phyloP scores from a whole-genome alignment of 2,888 invertebrate species.

The Exocentrus adspersus region DNA sequence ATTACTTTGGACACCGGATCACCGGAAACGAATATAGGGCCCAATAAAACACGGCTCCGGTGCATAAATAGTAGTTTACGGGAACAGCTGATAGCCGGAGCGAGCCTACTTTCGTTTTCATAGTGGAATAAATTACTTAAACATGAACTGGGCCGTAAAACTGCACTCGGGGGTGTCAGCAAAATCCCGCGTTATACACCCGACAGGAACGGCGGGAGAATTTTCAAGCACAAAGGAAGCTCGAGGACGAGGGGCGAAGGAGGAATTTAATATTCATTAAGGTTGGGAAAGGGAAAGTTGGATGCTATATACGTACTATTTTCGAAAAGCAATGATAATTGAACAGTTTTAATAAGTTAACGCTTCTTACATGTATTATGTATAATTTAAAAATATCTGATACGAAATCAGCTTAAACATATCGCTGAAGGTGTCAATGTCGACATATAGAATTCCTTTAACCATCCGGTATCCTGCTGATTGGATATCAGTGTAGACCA shows the following conservation, averaged over 20 bases:
- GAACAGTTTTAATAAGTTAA: too few species aligned
- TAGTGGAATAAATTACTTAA: conserved; percentile 62
- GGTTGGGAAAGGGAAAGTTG: conserved; percentile 57
- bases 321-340: too few species aligned
- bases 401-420: neutral
- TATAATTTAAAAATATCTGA: neutral
- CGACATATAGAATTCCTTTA: neutral
- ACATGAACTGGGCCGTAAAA: conserved; percentile 62
- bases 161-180: conserved; percentile 59
- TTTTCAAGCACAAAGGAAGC: conserved; percentile 15
- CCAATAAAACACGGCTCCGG: conserved; percentile 18
- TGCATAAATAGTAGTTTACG: conserved; percentile 40
- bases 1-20: conserved; percentile 7
- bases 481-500: neutral
- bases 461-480: neutral
- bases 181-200: conserved; percentile 52
- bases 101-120: conserved; percentile 59
- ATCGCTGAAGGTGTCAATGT: conserved; percentile 6
- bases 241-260: neutral
- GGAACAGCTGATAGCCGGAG: conserved; percentile 55
- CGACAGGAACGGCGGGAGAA: conserved; percentile 10
- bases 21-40: conserved; percentile 22
- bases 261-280: conserved; percentile 11
- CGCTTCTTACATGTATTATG: too few species aligned
- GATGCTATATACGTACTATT: too few species aligned